Percentiles rank a stretch among this genome's conserved stretches.
Conservation (phyloP, 2,797 vertebrate species). For the Enteromius unitaeniatus region DNA sequence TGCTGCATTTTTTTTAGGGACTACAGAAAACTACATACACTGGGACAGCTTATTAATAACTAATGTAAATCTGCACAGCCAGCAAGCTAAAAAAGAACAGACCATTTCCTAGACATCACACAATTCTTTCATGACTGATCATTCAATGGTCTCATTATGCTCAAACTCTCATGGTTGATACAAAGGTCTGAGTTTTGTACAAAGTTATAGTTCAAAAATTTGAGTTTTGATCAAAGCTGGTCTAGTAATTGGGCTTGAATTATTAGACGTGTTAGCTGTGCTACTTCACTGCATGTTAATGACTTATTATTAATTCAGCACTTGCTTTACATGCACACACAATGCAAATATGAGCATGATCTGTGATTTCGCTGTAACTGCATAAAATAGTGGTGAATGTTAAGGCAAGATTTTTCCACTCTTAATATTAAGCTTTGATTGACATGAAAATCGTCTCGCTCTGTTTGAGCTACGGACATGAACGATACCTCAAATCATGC, state of each 20-base stretch:
- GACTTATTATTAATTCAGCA: slow-evolving; percentile 23
- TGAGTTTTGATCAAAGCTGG: slow-evolving; percentile 35
- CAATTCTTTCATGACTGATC: slow-evolving; percentile 28
- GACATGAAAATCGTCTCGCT: neutral
- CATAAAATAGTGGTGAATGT: neutral
- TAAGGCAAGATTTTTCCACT: neutral
- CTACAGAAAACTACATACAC: slow-evolving; percentile 25
- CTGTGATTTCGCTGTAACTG: neutral
- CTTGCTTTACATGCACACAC: neutral
- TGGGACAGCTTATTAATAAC: slow-evolving; percentile 24
- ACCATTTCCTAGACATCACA: slow-evolving; percentile 31
- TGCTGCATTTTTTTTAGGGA: slow-evolving; percentile 9
- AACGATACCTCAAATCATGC: neutral
- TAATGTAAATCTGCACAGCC: slow-evolving; percentile 29
- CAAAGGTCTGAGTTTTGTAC: slow-evolving; percentile 13
- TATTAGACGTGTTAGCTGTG: slow-evolving; percentile 3
- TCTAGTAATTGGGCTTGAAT: slow-evolving; percentile 28
- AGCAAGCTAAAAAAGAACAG: slow-evolving; percentile 15
- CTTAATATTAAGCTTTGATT: neutral
- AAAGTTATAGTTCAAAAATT: slow-evolving; percentile 13
- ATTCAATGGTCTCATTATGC: slow-evolving; percentile 39
- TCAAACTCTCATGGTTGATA: slow-evolving; percentile 8
- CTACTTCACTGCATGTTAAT: slow-evolving; percentile 23
- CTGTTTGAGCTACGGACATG: neutral
- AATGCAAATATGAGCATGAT: neutral